Percentiles rank a stretch among this genome's conserved stretches.
Conservation (phyloP, 2,113 vertebrate species). For the Anarhynchus alexandrinus region DNA sequence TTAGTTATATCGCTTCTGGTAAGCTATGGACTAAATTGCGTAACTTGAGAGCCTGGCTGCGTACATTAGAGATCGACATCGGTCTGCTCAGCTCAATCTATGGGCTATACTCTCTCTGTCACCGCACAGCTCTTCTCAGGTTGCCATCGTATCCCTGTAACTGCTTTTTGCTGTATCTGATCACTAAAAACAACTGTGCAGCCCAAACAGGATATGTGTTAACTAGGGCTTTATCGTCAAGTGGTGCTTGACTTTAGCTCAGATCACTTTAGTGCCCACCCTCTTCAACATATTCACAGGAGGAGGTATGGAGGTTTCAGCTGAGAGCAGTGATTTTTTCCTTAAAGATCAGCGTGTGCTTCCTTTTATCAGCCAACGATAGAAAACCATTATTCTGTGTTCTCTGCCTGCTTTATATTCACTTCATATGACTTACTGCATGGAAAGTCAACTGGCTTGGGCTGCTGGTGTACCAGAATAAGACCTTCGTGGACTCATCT, state of each 20-base stretch:
- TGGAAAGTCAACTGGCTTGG: neutral
- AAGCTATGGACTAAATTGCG: rapidly evolving
- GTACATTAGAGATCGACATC: neutral
- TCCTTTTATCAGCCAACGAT: neutral
- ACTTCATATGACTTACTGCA: neutral
- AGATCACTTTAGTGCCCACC: neutral
- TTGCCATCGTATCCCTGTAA: neutral
- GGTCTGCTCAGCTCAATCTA: neutral
- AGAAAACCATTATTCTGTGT: neutral
- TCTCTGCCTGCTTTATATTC: neutral
- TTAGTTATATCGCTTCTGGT: neutral
- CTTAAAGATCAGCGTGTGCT: neutral
- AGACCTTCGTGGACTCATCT: neutral
- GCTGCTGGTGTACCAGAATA: neutral
- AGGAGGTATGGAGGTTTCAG: neutral
- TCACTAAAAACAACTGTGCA: neutral
- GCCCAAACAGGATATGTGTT: neutral
- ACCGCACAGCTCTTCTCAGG: neutral
- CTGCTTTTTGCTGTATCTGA: neutral
- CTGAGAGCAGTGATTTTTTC: neutral
- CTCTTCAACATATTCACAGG: neutral
- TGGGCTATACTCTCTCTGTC: neutral
- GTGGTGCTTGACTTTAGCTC: neutral
- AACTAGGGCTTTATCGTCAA: neutral
- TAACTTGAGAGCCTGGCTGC: neutral